A percentile compares a stretch with the other conserved stretches of the same genome.
Evolutionary conservation across 2,797 vertebrate genomes (phyloP).

Genomic region (Cetoscarus ocellatus): DNA sequence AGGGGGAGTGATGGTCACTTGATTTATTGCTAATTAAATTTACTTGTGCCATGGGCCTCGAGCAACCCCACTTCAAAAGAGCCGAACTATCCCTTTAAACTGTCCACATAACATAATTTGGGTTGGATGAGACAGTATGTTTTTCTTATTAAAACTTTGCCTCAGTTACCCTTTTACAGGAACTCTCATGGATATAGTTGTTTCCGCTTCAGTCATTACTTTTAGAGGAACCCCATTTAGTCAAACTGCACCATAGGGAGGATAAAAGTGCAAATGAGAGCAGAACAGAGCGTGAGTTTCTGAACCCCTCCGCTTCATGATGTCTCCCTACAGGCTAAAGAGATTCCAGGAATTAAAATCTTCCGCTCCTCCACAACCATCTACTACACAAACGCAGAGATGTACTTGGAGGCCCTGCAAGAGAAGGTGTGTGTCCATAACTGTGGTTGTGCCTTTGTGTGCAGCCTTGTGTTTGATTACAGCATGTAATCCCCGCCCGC

Average conservation of each 20-base stretch:
- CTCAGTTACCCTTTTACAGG: neutral
- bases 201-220: constrained; percentile 7
- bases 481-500: constrained; percentile 21
- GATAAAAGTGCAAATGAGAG: constrained; percentile 18
- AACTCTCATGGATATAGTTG: neutral
- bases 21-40: no score
- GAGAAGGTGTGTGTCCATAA: constrained; percentile 83
- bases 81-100: no score
- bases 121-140: neutral
- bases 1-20: no score
- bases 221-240: constrained; percentile 14
- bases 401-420: constrained; percentile 89
- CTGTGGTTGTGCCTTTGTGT: constrained; percentile 5
- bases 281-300: constrained; percentile 4
- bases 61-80: no score
- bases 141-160: neutral
- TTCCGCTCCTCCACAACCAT: constrained; percentile 91
- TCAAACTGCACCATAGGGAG: constrained; percentile 12
- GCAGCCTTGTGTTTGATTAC: constrained; percentile 3
- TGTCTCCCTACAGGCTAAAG: constrained; percentile 78
- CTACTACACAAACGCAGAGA: constrained; percentile 92
- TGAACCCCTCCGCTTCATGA: constrained; percentile 21
- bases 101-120: no score
- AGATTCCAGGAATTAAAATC: constrained; percentile 90
- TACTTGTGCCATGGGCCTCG: no score